Evolutionary conservation across 2,113 vertebrate genomes (phyloP).

Genomic region (Passer domesticus): DNA sequence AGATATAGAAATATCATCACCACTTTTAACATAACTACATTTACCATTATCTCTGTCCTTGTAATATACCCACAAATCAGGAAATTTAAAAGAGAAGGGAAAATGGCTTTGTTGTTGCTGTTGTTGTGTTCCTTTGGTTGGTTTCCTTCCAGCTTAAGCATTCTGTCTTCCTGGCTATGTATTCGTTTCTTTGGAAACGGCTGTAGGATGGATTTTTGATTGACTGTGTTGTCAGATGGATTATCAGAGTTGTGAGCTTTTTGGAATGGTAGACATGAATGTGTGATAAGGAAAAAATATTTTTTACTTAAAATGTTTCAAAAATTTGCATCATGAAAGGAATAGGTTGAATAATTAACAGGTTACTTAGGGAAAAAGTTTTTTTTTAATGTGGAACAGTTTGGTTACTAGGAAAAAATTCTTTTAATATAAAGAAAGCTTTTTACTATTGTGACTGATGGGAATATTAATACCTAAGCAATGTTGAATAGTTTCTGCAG

Average conservation of each 20-base stretch:
- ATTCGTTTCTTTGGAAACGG: slow-evolving; percentile 57
- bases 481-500: background rate
- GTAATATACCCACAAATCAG: background rate
- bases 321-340: slow-evolving; percentile 22
- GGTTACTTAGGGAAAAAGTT: background rate
- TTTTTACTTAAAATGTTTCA: background rate
- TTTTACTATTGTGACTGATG: background rate
- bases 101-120: slow-evolving; percentile 36
- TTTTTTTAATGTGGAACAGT: background rate
- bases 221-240: slow-evolving; percentile 49
- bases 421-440: background rate
- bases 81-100: background rate
- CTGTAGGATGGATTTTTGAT: slow-evolving; percentile 63
- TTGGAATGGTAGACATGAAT: slow-evolving; percentile 38
- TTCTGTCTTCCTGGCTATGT: slow-evolving; percentile 45
- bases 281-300: slow-evolving; percentile 23
- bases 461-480: background rate
- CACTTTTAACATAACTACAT: background rate
- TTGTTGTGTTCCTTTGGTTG: slow-evolving; percentile 53
- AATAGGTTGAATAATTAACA: slow-evolving; percentile 27
- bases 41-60: background rate
- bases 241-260: slow-evolving; percentile 51
- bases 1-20: background rate
- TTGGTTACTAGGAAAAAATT: background rate
- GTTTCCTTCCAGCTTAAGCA: slow-evolving; percentile 54